Evolutionary conservation across 2,888 invertebrate genomes (phyloP).

Genomic region (Cerastis leucographa): DNA sequence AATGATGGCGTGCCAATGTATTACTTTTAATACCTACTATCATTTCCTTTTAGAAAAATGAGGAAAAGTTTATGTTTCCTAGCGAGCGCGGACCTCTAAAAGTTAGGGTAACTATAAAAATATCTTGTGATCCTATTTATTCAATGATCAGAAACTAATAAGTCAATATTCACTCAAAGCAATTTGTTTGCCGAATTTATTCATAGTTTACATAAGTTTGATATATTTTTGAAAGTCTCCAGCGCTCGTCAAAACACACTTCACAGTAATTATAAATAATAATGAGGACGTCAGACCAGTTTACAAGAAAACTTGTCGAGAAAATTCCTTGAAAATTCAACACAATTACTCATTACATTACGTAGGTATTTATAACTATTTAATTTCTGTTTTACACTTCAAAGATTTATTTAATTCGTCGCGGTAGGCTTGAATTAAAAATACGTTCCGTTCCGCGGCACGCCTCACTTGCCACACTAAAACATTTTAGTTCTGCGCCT

Average conservation of each 20-base stretch:
- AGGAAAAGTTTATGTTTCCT: not conserved
- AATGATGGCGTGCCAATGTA: not conserved
- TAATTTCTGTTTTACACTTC: conserved; percentile 62
- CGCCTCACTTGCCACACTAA: conserved; percentile 69
- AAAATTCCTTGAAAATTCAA: conserved; percentile 30
- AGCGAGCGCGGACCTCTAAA: not conserved
- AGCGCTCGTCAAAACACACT: conserved; percentile 5
- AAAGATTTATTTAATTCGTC: conserved; percentile 77
- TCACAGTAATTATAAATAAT: conserved; percentile 37
- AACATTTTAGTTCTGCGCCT: conserved; percentile 78
- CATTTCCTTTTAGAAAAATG: not conserved
- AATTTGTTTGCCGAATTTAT: conserved; percentile 1
- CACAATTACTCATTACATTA: conserved; percentile 55
- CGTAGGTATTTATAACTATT: conserved; percentile 50
- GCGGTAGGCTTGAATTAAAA: conserved; percentile 73
- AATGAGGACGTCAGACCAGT: conserved; percentile 8
- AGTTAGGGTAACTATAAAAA: not conserved
- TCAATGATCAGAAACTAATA: not conserved
- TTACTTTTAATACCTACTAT: not conserved
- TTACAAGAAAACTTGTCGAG: not conserved
- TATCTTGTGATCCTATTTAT: not conserved
- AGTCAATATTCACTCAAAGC: not conserved
- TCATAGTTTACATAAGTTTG: not conserved
- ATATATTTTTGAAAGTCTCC: conserved; percentile 7
- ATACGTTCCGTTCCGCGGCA: conserved; percentile 73